A percentile compares a stretch with the other conserved stretches of the same genome.
Evolutionary conservation across 2,888 invertebrate genomes (phyloP).

Genomic region (Hydrotaea cyrtoneurina): DNA sequence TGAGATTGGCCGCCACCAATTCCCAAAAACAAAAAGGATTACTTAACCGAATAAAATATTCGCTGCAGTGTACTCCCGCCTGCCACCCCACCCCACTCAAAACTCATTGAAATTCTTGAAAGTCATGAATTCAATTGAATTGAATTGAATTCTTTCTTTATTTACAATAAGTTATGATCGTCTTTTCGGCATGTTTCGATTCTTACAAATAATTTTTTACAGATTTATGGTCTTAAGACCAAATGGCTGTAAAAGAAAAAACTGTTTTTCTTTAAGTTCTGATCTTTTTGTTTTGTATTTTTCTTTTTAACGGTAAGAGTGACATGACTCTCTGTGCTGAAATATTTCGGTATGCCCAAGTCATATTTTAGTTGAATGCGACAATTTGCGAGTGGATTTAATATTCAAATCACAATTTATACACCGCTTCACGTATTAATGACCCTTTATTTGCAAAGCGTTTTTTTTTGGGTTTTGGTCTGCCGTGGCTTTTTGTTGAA

Average conservation of each 20-base stretch:
- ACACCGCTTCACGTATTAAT: conserved; percentile 69
- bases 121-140: not conserved
- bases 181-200: not conserved
- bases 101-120: conserved; percentile 25
- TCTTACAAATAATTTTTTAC: conserved; percentile 30
- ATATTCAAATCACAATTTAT: conserved; percentile 61
- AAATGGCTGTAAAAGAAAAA: not conserved
- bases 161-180: conserved; percentile 2
- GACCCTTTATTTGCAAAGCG: conserved; percentile 60
- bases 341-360: conserved; percentile 8
- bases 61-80: not conserved
- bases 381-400: conserved; percentile 27
- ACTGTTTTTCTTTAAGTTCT: not conserved
- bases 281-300: no score
- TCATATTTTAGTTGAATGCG: not conserved
- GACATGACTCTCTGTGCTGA: not conserved
- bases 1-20: not conserved
- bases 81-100: not conserved
- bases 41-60: not conserved
- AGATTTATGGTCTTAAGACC: conserved; percentile 55
- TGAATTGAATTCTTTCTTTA: not conserved
- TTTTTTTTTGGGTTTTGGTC: conserved; percentile 10
- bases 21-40: not conserved
- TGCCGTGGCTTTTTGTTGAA: conserved; percentile 1
- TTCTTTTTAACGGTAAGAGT: not conserved